phyloP scores from a whole-genome alignment of 2,888 invertebrate genomes.

The Eupithecia centaureata region DNA sequence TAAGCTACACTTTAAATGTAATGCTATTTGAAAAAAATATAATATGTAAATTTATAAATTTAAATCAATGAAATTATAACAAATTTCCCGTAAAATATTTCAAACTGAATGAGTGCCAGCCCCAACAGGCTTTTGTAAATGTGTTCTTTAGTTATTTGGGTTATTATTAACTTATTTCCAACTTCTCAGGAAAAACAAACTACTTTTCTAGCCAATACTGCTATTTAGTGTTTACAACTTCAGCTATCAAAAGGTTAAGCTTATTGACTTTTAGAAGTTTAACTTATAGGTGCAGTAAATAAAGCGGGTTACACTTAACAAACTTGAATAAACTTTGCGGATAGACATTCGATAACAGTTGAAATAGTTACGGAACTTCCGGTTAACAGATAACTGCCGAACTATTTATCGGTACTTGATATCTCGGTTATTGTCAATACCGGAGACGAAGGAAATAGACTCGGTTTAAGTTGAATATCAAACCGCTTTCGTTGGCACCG shows the following conservation, averaged over 20 bases:
- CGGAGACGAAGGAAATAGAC: slow-evolving; percentile 8
- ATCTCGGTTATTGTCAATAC: slow-evolving; percentile 30
- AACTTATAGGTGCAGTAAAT: background rate
- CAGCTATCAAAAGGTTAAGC: background rate
- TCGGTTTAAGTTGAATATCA: slow-evolving; percentile 1
- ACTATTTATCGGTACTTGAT: slow-evolving; percentile 27
- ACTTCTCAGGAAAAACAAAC: no score
- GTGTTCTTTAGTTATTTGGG: no score
- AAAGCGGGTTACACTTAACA: slow-evolving; percentile 13
- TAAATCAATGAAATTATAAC: no score
- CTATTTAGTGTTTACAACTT: background rate
- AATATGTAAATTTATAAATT: no score
- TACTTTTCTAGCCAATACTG: no score
- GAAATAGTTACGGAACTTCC: slow-evolving; percentile 24
- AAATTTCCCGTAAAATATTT: no score
- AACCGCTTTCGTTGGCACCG: background rate
- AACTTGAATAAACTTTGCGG: slow-evolving; percentile 23
- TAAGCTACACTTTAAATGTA: no score
- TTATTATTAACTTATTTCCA: no score
- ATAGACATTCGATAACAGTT: slow-evolving; percentile 27
- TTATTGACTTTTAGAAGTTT: slow-evolving; percentile 2
- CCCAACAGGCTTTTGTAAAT: no score
- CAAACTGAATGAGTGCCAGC: no score
- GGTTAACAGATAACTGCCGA: slow-evolving; percentile 17
- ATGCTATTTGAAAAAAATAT: no score